Percentiles rank a stretch among this genome's conserved stretches.
phyloP scores from a whole-genome alignment of 2,888 invertebrate genomes.

The Darwinula stevensoni region DNA sequence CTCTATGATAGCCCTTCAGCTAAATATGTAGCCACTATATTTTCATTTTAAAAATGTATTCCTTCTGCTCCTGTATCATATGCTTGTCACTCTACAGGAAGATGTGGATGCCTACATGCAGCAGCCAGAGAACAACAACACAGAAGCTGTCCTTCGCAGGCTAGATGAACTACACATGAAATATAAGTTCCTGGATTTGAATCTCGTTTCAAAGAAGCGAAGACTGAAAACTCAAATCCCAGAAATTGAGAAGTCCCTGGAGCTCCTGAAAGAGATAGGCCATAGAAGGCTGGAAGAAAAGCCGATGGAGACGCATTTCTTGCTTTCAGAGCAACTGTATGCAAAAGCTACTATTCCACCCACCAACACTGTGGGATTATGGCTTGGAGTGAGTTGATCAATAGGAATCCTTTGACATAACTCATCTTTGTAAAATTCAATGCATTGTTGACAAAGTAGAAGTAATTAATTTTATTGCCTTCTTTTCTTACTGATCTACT shows the following conservation, averaged over 20 bases:
- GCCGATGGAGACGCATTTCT: conserved; percentile 56
- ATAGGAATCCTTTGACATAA: too few relatives aligned
- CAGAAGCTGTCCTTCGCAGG: conserved; percentile 51
- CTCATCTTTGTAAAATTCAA: too few relatives aligned
- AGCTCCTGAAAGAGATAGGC: conserved; percentile 59
- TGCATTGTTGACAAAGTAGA: too few relatives aligned
- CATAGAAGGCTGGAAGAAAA: conserved; percentile 13
- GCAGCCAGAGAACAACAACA: conserved; percentile 44
- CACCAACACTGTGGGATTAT: conserved; percentile 49
- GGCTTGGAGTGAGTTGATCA: conserved; percentile 29
- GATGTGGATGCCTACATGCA: conserved; percentile 85
- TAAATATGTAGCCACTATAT: too few relatives aligned
- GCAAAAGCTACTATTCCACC: conserved; percentile 58
- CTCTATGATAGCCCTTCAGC: too few relatives aligned
- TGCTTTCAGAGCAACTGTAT: conserved; percentile 73
- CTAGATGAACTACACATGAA: conserved; percentile 81
- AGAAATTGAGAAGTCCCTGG: conserved; percentile 65
- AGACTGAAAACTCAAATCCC: conserved; percentile 65
- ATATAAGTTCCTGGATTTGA: conserved; percentile 90
- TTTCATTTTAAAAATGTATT: neutral
- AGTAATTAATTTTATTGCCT: neutral
- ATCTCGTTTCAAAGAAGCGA: conserved; percentile 40
- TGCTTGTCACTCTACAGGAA: conserved; percentile 15
- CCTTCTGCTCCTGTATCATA: neutral
- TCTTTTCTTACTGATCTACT: neutral